Conservation (phyloP, 2,797 vertebrate species). For the Lagodon rhomboides region DNA sequence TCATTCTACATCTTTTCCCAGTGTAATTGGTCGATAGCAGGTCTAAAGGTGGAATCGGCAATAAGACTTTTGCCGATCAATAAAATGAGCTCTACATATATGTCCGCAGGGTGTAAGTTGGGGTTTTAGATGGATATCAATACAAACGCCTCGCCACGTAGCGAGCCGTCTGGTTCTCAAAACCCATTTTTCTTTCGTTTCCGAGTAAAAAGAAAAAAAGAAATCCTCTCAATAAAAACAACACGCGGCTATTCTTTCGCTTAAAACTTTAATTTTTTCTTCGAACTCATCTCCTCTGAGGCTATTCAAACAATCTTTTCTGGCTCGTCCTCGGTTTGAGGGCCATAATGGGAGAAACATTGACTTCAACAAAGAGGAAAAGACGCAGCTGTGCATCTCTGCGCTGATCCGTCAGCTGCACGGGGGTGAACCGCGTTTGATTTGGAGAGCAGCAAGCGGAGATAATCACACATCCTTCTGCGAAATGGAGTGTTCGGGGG, state of each 20-base stretch:
- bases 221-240: background rate
- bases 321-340: slow-evolving; percentile 15
- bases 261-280: background rate
- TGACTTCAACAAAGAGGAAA: slow-evolving; percentile 46
- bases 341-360: slow-evolving; percentile 37
- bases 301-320: slow-evolving; percentile 17
- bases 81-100: slow-evolving; percentile 43
- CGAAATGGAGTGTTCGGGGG: slow-evolving; percentile 41
- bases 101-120: slow-evolving; percentile 36
- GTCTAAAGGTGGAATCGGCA: slow-evolving; percentile 41
- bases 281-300: slow-evolving; percentile 6
- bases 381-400: slow-evolving; percentile 58
- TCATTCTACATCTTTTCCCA: slow-evolving; percentile 8
- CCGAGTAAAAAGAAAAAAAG: background rate
- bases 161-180: slow-evolving; percentile 21
- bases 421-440: slow-evolving; percentile 43
- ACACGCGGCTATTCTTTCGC: slow-evolving; percentile 28
- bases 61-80: slow-evolving; percentile 32
- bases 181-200: slow-evolving; percentile 20
- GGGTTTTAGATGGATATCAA: slow-evolving; percentile 31
- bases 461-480: slow-evolving; percentile 62
- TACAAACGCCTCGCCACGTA: slow-evolving; percentile 25
- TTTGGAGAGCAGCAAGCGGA: slow-evolving; percentile 48
- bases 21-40: slow-evolving; percentile 12
- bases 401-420: slow-evolving; percentile 36